Conservation (phyloP, 2,797 vertebrate genomes). For the Taenioides sp. region DNA sequence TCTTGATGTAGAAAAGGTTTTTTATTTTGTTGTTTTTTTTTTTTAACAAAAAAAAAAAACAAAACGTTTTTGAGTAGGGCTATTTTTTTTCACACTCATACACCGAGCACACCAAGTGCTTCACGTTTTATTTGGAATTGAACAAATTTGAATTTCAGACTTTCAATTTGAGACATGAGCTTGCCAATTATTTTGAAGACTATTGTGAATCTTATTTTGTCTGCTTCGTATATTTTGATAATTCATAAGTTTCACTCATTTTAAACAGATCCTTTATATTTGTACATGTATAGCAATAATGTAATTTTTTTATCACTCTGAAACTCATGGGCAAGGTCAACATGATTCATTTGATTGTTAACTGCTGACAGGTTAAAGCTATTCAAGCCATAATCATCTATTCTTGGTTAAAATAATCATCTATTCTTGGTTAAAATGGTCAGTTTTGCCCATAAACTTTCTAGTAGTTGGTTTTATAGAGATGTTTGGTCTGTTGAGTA, state of each 20-base stretch:
- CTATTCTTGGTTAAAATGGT: not conserved
- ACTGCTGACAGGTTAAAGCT: not conserved
- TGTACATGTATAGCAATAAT: too few relatives aligned
- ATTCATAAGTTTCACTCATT: too few relatives aligned
- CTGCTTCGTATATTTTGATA: not conserved
- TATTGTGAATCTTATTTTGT: not conserved
- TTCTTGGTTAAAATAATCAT: not conserved
- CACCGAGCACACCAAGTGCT: not conserved
- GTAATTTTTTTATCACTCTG: too few relatives aligned
- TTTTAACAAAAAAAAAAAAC: too few relatives aligned
- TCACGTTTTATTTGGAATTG: not conserved
- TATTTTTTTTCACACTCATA: not conserved
- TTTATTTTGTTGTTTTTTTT: too few relatives aligned
- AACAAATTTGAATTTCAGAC: not conserved
- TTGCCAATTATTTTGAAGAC: not conserved
- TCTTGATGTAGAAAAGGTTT: too few relatives aligned
- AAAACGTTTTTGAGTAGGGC: too few relatives aligned
- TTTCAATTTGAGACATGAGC: not conserved
- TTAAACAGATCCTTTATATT: too few relatives aligned
- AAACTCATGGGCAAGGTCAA: too few relatives aligned
- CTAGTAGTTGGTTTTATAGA: not conserved
- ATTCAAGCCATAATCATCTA: not conserved
- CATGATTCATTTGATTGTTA: too few relatives aligned
- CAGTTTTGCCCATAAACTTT: not conserved
- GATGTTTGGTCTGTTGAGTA: not conserved